Percentiles rank a stretch among this genome's conserved stretches.
These are phyloP conservation scores for Anguilla rostrata DNA, from an alignment of 2,113 vertebrate genomes.

Conservation along the genomic window DNA sequence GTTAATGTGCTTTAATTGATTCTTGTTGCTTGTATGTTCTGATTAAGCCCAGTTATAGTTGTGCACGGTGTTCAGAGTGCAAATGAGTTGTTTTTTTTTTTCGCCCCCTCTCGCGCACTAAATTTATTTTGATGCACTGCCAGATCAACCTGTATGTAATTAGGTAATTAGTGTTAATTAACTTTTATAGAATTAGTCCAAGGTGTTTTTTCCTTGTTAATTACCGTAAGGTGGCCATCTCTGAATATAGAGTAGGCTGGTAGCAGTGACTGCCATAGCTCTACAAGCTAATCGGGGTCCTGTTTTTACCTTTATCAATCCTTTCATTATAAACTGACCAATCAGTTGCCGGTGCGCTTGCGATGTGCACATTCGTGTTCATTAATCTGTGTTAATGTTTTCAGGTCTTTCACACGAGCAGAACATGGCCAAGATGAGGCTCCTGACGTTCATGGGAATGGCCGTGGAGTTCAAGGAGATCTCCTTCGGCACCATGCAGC, in stretches of 20 bases:
- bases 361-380: background rate
- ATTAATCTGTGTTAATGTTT: background rate
- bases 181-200: constrained; percentile 53
- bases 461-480: constrained; percentile 96
- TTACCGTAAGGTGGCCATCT: constrained; percentile 9
- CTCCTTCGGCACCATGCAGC: constrained; percentile 93
- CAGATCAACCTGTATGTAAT: constrained; percentile 75
- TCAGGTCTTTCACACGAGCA: constrained; percentile 92
- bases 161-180: constrained; percentile 90
- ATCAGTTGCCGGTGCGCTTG: background rate
- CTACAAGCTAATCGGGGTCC: background rate
- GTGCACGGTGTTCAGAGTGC: constrained; percentile 66
- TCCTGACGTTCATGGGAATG: constrained; percentile 98
- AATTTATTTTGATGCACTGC: constrained; percentile 76
- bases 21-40: constrained; percentile 76
- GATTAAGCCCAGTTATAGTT: constrained; percentile 70
- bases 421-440: constrained; percentile 96
- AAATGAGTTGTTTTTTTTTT: constrained; percentile 61
- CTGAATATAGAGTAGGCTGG: background rate
- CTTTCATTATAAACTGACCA: background rate
- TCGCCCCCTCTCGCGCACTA: constrained; percentile 36
- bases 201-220: constrained; percentile 19
- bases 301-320: background rate
- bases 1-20: constrained; percentile 82
- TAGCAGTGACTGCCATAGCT: background rate